These are phyloP conservation scores for Mythimna loreyi DNA, from an alignment of 2,888 invertebrate species.

Conservation along the genomic window DNA sequence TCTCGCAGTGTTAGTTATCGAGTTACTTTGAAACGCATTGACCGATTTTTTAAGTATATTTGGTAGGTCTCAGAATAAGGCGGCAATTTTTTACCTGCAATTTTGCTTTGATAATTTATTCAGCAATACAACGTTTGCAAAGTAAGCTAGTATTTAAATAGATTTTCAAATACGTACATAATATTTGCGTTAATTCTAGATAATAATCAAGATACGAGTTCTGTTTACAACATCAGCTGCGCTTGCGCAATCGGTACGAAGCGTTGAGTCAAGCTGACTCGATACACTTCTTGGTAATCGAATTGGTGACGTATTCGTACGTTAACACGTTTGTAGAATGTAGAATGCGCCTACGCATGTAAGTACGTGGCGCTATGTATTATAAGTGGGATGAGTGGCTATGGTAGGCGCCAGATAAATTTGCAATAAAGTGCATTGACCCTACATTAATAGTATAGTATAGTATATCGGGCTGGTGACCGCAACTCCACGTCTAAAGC, in stretches of 20 bases:
- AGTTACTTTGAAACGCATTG: too few species aligned
- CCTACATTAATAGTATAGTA: too few species aligned
- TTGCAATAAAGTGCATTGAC: too few species aligned
- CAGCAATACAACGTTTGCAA: too few species aligned
- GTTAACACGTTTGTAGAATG: constrained; percentile 27
- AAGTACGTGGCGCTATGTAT: constrained; percentile 1
- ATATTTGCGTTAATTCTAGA: neutral
- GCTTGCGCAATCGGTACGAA: constrained; percentile 24
- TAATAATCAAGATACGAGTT: constrained; percentile 27
- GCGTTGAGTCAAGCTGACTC: constrained; percentile 9
- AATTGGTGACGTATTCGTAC: constrained; percentile 36
- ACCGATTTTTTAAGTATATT: too few species aligned
- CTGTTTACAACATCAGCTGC: constrained; percentile 26
- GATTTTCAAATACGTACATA: neutral
- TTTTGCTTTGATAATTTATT: too few species aligned
- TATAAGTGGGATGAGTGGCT: neutral
- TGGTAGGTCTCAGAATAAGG: too few species aligned
- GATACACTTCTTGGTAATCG: constrained; percentile 31
- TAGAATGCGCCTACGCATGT: constrained; percentile 18
- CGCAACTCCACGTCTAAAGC: too few species aligned
- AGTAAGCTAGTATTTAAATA: neutral
- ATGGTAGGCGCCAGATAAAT: neutral
- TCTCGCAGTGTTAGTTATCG: too few species aligned
- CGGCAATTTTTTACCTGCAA: too few species aligned
- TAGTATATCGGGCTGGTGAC: too few species aligned